Percentiles rank a stretch among this genome's conserved stretches.
phyloP scores from a whole-genome alignment of 2,888 invertebrate species.

The Taenaris catops region DNA sequence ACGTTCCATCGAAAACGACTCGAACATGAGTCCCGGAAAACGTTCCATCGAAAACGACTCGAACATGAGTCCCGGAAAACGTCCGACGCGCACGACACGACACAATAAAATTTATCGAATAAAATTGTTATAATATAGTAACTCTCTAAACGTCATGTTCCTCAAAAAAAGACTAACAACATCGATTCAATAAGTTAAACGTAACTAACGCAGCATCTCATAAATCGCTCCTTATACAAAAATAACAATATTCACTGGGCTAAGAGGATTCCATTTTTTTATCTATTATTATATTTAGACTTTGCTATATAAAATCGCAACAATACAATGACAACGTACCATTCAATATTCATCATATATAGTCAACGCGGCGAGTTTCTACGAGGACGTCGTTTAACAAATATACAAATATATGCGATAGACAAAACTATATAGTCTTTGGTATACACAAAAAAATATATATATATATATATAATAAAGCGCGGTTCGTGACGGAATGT shows the following conservation, averaged over 20 bases:
- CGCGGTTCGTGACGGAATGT: constrained; percentile 25
- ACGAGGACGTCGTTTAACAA: constrained; percentile 9
- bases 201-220: constrained; percentile 4
- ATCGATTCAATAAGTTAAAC: constrained; percentile 9
- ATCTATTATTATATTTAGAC: constrained; percentile 13
- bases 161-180: constrained; percentile 8
- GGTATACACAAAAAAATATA: constrained; percentile 28
- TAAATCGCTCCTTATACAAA: constrained; percentile 23
- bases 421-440: constrained; percentile 25
- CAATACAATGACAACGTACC: constrained; percentile 12
- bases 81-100: neutral
- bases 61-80: neutral
- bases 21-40: neutral
- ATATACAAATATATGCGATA: constrained; percentile 19
- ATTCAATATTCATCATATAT: no score
- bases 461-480: constrained; percentile 18
- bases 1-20: constrained; percentile 4
- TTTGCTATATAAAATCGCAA: constrained; percentile 15
- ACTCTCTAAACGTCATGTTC: no score
- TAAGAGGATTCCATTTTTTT: constrained; percentile 7
- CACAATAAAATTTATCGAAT: no score
- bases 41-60: neutral
- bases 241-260: constrained; percentile 27
- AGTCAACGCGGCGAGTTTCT: constrained; percentile 1
- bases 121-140: neutral